These are phyloP conservation scores for Pteronotus mesoamericanus DNA, from an alignment of 2,797 vertebrate genomes.

Conservation along the genomic window DNA sequence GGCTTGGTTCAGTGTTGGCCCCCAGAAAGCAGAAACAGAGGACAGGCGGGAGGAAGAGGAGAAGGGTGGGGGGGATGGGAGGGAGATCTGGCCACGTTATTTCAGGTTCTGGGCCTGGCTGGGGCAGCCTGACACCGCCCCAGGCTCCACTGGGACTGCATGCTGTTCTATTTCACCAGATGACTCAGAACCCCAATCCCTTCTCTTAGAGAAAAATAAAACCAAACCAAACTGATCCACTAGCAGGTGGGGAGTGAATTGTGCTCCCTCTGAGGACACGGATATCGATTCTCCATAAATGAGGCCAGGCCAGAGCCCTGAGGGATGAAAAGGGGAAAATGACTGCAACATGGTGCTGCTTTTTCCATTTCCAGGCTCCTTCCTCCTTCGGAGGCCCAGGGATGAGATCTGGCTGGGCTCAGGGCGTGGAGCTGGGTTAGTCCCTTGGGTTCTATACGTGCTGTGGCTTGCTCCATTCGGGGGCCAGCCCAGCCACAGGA, in stretches of 20 bases:
- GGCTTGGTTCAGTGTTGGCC: not conserved
- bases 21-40: not conserved
- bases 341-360: not conserved
- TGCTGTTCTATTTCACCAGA: not conserved
- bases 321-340: not conserved
- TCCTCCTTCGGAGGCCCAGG: not conserved
- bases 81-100: not conserved
- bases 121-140: not conserved
- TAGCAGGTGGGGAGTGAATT: slow-evolving; percentile 41
- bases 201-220: slow-evolving; percentile 22
- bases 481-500: not conserved
- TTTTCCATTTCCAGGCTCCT: not conserved
- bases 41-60: not conserved
- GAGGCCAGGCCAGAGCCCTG: not conserved
- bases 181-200: slow-evolving; percentile 62
- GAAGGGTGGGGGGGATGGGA: not conserved
- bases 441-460: not conserved
- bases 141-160: not conserved
- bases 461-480: not conserved
- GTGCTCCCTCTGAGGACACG: not conserved
- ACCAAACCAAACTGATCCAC: not conserved
- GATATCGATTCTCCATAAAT: slow-evolving; percentile 8
- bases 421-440: not conserved
- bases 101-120: slow-evolving; percentile 21
- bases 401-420: not conserved